phyloP scores from a whole-genome alignment of 2,797 vertebrate species.

The Poeciliopsis turneri region DNA sequence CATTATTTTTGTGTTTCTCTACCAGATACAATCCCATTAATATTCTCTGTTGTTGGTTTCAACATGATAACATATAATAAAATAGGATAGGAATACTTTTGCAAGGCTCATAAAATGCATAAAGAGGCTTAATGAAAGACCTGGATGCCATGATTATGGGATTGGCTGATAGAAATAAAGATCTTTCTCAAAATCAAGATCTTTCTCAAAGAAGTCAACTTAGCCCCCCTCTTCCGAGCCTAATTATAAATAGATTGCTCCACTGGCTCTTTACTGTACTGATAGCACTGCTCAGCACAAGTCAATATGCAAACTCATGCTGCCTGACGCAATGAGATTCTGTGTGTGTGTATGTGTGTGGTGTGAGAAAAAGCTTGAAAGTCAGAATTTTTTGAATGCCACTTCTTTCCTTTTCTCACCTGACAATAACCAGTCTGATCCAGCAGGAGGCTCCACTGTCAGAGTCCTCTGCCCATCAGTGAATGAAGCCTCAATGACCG shows the following conservation, averaged over 20 bases:
- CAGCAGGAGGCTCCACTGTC: conserved; percentile 62
- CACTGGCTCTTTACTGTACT: conserved; percentile 65
- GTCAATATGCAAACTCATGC: conserved; percentile 70
- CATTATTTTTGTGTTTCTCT: neutral
- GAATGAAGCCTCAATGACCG: conserved; percentile 57
- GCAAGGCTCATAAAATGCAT: conserved; percentile 4
- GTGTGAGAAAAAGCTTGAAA: conserved; percentile 27
- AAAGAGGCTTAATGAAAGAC: conserved; percentile 66
- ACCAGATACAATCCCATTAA: neutral
- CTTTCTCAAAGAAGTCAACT: conserved; percentile 78
- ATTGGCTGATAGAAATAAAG: conserved; percentile 76
- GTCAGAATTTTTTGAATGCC: conserved; percentile 19
- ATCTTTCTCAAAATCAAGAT: conserved; percentile 77
- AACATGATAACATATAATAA: neutral
- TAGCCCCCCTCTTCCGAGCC: conserved; percentile 54
- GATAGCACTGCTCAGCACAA: conserved; percentile 60
- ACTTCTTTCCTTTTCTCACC: conserved; percentile 39
- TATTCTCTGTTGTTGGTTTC: neutral
- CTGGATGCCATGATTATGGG: conserved; percentile 70
- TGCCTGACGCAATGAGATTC: conserved; percentile 39
- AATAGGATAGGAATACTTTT: neutral
- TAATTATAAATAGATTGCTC: conserved; percentile 74
- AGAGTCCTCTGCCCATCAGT: conserved; percentile 56
- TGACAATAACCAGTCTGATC: conserved; percentile 12
- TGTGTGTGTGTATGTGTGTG: neutral